Evolutionary conservation across 1,140 invertebrate genomes (phyloP), one percentile per base, ranked within the genome.

Genomic region (Aphelenchoides fujianensis): DNA sequence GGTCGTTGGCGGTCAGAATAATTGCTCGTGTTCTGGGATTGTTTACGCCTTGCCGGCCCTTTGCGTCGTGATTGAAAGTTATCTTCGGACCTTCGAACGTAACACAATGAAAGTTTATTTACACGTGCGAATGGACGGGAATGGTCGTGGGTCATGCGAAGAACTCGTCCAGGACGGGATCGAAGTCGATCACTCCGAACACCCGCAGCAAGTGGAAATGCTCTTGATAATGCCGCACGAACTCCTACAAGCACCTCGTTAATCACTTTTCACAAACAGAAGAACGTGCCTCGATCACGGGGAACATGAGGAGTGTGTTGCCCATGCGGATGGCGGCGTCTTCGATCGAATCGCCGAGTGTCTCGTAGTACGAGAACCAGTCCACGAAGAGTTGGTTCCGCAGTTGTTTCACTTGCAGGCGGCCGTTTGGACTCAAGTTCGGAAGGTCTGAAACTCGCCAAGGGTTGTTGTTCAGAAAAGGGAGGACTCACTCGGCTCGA

Each of bases 401-500:
- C 23, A 66, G 31, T 55, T 30, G 27, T 59, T 59, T 5, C 7
- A 59, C 55, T 23, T 59, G 55, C 28, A 30, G 27, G 7, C 55
- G 55, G 5, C 55, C 55, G 28, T 59, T 19, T 23, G 55, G 34
- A 59, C 55, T 59, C 5, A 59, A 23, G 12, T 48, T 48, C 23
- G 12, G 12, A 16, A 48, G 41, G 12, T 48, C 41, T 48, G 23
- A n/a, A n/a, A n/a, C n/a, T 48, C 12, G n/a, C n/a, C n/a, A n/a
- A n/a, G n/a, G n/a, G 23, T 16, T 48, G 41, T 16, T 23, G 41
- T 16, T 12, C 12, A 48, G 23, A 48, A 16, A 23, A 48, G 41
- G 36, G n/a, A n/a, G n/a, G n/a, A 68, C 69, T 3, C 19, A 68
- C 61, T 35, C 30, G 69, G 35, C 19, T 70, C 61, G n/a, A 70